Percentiles rank a stretch among this genome's conserved stretches.
phyloP scores from a whole-genome alignment of 2,888 invertebrate genomes.

The Chymomyza fuscimana region DNA sequence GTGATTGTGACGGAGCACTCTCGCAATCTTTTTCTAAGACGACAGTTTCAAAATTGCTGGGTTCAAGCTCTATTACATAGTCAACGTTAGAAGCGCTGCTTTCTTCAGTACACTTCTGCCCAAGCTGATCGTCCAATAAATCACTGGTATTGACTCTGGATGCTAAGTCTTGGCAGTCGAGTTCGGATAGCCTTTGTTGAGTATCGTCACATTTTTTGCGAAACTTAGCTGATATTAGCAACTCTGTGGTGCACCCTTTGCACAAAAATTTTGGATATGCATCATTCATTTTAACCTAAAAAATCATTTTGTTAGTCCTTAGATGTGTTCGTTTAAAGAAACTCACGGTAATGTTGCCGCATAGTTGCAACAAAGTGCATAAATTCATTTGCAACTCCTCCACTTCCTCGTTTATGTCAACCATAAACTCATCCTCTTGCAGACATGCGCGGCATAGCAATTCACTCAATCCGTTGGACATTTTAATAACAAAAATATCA shows the following conservation, averaged over 20 bases:
- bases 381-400: constrained; percentile 72
- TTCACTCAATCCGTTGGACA: constrained; percentile 50
- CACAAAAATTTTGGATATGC: constrained; percentile 75
- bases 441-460: constrained; percentile 75
- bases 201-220: constrained; percentile 72
- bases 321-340: background rate
- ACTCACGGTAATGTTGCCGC: constrained; percentile 66
- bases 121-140: background rate
- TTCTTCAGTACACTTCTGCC: background rate
- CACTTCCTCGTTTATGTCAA: constrained; percentile 74
- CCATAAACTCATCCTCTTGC: constrained; percentile 69
- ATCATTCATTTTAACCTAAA: constrained; percentile 65
- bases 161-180: background rate
- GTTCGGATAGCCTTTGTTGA: constrained; percentile 46
- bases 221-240: constrained; percentile 75
- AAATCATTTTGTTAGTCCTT: background rate
- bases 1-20: background rate
- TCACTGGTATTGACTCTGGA: background rate
- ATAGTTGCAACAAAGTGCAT: constrained; percentile 65
- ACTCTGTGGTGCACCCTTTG: constrained; percentile 75
- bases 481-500: constrained; percentile 17
- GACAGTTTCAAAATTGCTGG: constrained; percentile 25
- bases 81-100: background rate
- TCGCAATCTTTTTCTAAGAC: constrained; percentile 30
- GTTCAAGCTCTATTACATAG: constrained; percentile 46